A percentile compares a stretch with the other conserved stretches of the same genome.
These are phyloP conservation scores for Mellivora capensis DNA, from an alignment of 2,113 vertebrate species.

Conservation along the genomic window DNA sequence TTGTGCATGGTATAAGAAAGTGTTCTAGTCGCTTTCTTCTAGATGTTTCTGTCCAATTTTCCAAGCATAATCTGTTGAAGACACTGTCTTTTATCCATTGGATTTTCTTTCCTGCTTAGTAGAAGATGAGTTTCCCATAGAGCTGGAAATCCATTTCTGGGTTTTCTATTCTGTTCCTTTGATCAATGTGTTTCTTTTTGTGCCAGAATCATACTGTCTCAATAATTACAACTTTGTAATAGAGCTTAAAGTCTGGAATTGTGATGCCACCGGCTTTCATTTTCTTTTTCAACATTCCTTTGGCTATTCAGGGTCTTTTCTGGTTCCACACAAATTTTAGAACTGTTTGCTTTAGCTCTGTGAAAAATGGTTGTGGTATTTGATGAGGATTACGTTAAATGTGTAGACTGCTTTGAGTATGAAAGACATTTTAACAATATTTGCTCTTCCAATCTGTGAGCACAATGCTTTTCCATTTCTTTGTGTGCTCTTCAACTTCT, in stretches of 20 bases:
- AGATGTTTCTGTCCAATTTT: not conserved
- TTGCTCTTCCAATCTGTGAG: not conserved
- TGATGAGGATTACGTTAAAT: not conserved
- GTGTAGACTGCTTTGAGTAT: not conserved
- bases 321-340: not conserved
- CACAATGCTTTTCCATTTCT: not conserved
- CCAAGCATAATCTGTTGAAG: not conserved
- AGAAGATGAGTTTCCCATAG: not conserved
- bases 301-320: not conserved
- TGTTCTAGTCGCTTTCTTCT: not conserved
- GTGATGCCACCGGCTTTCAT: not conserved
- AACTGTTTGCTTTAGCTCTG: not conserved
- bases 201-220: not conserved
- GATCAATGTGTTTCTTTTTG: not conserved
- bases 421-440: not conserved
- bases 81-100: not conserved
- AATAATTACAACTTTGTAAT: not conserved
- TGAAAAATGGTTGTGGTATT: not conserved
- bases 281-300: not conserved
- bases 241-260: not conserved
- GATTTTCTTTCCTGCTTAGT: not conserved
- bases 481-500: not conserved
- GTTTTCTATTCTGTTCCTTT: not conserved
- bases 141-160: not conserved
- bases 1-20: not conserved